Base-by-base conservation (phyloP, 1,140 invertebrate genomes). In the Zaprionus capensis region DNA sequence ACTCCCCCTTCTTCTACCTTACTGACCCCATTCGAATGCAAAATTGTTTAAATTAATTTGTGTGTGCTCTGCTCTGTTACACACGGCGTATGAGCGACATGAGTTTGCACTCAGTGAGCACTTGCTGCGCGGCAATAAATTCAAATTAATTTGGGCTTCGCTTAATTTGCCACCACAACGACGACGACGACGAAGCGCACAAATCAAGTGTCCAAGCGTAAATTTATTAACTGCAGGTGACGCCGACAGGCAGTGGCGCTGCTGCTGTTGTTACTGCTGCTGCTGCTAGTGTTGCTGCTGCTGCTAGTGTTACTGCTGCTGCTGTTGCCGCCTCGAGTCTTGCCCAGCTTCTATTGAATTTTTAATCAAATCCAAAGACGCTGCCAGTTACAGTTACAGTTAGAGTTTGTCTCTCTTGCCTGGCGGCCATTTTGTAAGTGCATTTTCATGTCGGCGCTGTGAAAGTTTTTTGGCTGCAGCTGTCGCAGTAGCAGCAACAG, bases 21-120 rank as follows among this genome's bases (percentile, higher is more conserved):
- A 5, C 36, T 57, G 15, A 7, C 64, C 38, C 9, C 22, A 31
- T 6, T 70, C 38, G 58, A 71, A 76, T 67, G 67, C 71, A 79
- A 82, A 82, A 76, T 61, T 71, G 68, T 66, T 76, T 69, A 71
- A 76, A 76, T 76, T 71, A 76, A 76, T 76, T 71, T 72, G 41
- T 12, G 36, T 38, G 36, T 38, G 36, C 36, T 38, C 36, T 15
- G 36, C 14, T 15, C 36, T 38, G 66, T 51, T 51, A 38, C 26
- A 75, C 59, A 36, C 55, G 73, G 65, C 57, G 66, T 62, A 74
- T 69, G 65, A 59, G 65, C 69, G 56, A 76, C 73, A 76, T 61
- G 73, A 71, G 53, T 66, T 71, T 58, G 73, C 73, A 76, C 73
- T 76, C 63, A 71, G 46, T 71, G 57, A 64, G 57, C 28, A 46